Evolutionary conservation across 2,113 vertebrate genomes (phyloP).

Genomic region (Pycnonotus jocosus): DNA sequence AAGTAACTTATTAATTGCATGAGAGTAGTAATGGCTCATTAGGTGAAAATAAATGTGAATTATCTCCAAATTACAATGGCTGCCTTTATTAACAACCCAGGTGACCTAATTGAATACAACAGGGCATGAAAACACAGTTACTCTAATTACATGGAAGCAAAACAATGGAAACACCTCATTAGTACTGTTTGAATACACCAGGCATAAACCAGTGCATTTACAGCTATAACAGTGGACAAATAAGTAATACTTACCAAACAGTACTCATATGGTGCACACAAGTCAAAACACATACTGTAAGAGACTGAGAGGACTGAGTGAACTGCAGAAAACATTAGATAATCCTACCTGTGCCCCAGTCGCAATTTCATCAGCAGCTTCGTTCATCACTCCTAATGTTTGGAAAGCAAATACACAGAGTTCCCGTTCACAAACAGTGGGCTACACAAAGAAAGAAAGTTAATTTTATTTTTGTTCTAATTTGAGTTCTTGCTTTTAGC

Average conservation of each 20-base stretch:
- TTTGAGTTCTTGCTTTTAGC: not conserved
- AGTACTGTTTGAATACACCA: not conserved
- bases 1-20: constrained; percentile 33
- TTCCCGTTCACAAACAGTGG: constrained; percentile 88
- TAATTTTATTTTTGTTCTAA: not conserved
- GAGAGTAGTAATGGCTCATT: constrained; percentile 24
- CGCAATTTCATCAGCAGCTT: constrained; percentile 90
- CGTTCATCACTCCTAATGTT: constrained; percentile 90
- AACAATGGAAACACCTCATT: constrained; percentile 19
- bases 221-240: not conserved
- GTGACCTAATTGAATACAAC: constrained; percentile 28
- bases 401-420: constrained; percentile 92
- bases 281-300: not conserved
- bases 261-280: not conserved
- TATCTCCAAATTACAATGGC: constrained; percentile 28
- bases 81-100: constrained; percentile 29
- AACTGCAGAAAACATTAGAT: not conserved
- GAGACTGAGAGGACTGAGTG: not conserved
- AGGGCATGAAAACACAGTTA: not conserved
- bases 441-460: constrained; percentile 61
- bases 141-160: constrained; percentile 10
- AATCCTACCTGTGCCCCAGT: constrained; percentile 88
- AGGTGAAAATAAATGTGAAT: constrained; percentile 43
- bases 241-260: not conserved
- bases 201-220: not conserved